Evolutionary conservation across 1,140 invertebrate species (phyloP), one percentile per base, ranked within the genome.

Genomic region (Palaemon carinicauda): DNA sequence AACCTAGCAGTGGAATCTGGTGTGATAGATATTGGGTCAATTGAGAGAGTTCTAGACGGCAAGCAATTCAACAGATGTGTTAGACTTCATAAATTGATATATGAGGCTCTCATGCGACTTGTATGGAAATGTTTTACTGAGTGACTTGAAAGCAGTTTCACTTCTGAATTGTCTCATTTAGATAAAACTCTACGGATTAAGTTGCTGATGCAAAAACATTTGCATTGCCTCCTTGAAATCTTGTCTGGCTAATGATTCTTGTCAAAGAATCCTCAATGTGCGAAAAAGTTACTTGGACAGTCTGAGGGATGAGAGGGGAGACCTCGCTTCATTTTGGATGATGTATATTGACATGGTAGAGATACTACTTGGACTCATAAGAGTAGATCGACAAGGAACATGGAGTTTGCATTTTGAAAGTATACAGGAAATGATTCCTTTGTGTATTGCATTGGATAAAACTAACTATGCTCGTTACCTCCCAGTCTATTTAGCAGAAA

Each of bases 1-100:
- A n/a, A n/a, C n/a, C n/a, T n/a, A n/a, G n/a, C 81, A 19, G 78
- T 90, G 84, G 87, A 90, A 84, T 87, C 88, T 27, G 89, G 82
- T 15, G 88, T 90, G 4, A 27, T n/a, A n/a, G n/a, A n/a, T n/a
- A n/a, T n/a, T n/a, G n/a, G n/a, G n/a, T n/a, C n/a, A n/a, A n/a
- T n/a, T n/a, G n/a, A n/a, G n/a, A n/a, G n/a, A n/a, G n/a, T n/a
- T n/a, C n/a, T 90, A 51, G 87, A 87, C 53, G 90, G 89, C 31
- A 80, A 65, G 73, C 82, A 89, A 12, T 90, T 90, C 79, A 90
- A 89, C 60, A 17, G 90, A 9, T 60, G 53, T 77, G 75, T 90
- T 24, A 78, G 89, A 51, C 41, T 85, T 1, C n/a, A n/a, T n/a
- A n/a, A n/a, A n/a, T n/a, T n/a, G n/a, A n/a, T n/a, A n/a, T n/a